Evolutionary conservation across 2,888 invertebrate genomes (phyloP).

Genomic region (Pegoplata infirma): DNA sequence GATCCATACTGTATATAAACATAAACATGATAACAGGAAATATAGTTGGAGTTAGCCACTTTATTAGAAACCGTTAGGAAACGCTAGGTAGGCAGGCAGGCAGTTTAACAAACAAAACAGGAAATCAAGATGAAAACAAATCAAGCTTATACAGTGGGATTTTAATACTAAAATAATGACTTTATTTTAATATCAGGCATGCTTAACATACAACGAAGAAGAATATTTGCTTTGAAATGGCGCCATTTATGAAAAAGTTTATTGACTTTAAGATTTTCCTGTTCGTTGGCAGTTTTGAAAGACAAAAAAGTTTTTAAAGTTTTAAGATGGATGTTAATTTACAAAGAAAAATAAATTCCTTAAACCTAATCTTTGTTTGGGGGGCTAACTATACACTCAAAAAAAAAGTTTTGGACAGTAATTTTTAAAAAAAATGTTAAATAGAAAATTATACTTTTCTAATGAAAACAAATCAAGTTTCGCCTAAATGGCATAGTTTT

Average conservation of each 20-base stretch:
- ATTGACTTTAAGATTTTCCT: slow-evolving; percentile 19
- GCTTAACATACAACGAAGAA: background rate
- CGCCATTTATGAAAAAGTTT: slow-evolving; percentile 27
- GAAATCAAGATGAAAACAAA: slow-evolving; percentile 44
- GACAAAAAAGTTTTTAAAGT: background rate
- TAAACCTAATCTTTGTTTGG: background rate
- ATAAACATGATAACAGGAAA: background rate
- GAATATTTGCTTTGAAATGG: background rate
- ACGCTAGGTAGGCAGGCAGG: background rate
- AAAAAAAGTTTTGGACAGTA: no score
- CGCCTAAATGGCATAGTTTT: no score
- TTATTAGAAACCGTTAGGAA: slow-evolving; percentile 12
- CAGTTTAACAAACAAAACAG: slow-evolving; percentile 5
- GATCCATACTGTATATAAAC: background rate
- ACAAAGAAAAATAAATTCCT: background rate
- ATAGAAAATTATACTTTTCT: no score
- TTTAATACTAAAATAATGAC: slow-evolving; percentile 14
- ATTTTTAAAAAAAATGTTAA: no score
- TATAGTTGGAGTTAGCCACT: slow-evolving; percentile 15
- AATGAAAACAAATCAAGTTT: no score
- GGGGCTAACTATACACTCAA: no score
- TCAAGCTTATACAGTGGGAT: slow-evolving; percentile 1
- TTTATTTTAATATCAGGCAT: background rate
- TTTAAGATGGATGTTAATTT: background rate
- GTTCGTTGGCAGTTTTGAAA: no score